These are phyloP conservation scores for Eristalis pertinax DNA, from an alignment of 2,888 invertebrate genomes.

Conservation along the genomic window DNA sequence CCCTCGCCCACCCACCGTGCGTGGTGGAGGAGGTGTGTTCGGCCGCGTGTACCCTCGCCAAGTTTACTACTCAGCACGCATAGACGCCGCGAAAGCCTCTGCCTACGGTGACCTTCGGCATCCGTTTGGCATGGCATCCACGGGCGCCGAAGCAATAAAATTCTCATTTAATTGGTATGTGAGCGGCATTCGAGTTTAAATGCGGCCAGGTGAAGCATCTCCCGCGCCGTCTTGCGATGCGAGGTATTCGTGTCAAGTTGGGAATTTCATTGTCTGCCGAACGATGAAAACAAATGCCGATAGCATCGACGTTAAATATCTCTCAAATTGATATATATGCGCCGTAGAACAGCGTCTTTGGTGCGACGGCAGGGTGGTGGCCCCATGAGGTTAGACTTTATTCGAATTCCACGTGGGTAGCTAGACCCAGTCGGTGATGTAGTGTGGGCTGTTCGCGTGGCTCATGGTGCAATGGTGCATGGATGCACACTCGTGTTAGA, in stretches of 20 bases:
- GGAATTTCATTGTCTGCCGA: neutral
- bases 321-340: neutral
- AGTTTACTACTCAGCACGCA: neutral
- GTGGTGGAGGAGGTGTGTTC: too few species aligned
- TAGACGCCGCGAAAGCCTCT: neutral
- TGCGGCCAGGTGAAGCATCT: constrained; percentile 1
- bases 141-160: constrained; percentile 24
- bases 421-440: too few species aligned
- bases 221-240: neutral
- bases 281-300: neutral
- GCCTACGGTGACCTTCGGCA: constrained; percentile 4
- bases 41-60: too few species aligned
- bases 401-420: neutral
- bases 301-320: neutral
- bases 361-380: neutral
- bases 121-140: constrained; percentile 20
- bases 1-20: neutral
- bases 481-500: too few species aligned
- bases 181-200: constrained; percentile 20
- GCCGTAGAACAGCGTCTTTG: neutral
- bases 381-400: neutral
- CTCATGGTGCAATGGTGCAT: too few species aligned
- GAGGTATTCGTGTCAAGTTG: neutral
- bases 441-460: too few species aligned
- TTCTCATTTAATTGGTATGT: constrained; percentile 43